phyloP scores from a whole-genome alignment of 2,113 vertebrate genomes.

The Hippocampus comes region DNA sequence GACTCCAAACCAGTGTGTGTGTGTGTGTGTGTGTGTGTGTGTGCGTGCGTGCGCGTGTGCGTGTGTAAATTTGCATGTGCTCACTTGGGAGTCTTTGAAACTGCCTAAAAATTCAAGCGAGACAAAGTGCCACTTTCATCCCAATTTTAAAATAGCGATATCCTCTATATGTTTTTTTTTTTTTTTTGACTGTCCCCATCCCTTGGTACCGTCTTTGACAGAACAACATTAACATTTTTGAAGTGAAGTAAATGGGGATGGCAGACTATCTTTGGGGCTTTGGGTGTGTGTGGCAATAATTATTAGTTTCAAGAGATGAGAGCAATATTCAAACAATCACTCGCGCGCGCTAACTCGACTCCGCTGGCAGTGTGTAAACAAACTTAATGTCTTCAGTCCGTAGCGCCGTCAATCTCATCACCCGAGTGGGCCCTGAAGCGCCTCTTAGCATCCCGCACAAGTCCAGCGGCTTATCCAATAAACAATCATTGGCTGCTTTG shows the following conservation, averaged over 20 bases:
- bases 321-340: conserved; percentile 52
- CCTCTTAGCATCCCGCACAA: conserved; percentile 44
- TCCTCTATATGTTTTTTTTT: conserved; percentile 40
- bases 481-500: conserved; percentile 61
- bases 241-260: conserved; percentile 33
- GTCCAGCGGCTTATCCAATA: conserved; percentile 61
- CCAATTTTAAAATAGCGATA: conserved; percentile 5
- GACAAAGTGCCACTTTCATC: conserved; percentile 39
- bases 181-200: conserved; percentile 34
- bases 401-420: conserved; percentile 56
- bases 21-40: conserved; percentile 44
- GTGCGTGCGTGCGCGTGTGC: conserved; percentile 24
- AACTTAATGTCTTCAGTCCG: conserved; percentile 47
- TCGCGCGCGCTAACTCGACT: conserved; percentile 29
- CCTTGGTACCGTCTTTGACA: conserved; percentile 52
- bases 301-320: conserved; percentile 50
- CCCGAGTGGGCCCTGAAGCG: conserved; percentile 35
- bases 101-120: conserved; percentile 50
- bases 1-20: conserved; percentile 36
- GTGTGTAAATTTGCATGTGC: conserved; percentile 50
- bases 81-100: conserved; percentile 54
- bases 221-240: conserved; percentile 24
- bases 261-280: conserved; percentile 9
- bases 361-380: conserved; percentile 49
- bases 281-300: neutral